phyloP scores from a whole-genome alignment of 2,888 invertebrate species.

The Parasteatoda lunata region DNA sequence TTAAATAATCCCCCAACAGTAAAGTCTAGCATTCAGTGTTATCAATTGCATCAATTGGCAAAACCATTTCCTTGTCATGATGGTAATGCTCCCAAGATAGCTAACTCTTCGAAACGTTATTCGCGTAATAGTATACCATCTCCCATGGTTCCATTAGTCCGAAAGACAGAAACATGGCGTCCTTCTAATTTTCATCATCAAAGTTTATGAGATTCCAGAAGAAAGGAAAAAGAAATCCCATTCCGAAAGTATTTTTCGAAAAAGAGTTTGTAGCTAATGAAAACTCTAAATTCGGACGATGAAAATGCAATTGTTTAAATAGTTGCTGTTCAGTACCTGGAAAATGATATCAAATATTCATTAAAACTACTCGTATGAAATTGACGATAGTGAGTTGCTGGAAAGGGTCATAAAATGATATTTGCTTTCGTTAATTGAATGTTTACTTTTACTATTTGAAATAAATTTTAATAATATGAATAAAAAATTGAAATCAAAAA shows the following conservation, averaged over 20 bases:
- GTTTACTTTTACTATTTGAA: no score
- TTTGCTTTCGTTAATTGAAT: no score
- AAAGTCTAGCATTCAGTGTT: background rate
- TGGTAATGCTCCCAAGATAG: background rate
- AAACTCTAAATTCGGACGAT: background rate
- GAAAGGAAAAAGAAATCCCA: background rate
- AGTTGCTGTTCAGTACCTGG: background rate
- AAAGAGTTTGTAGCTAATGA: background rate
- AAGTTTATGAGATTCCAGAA: background rate
- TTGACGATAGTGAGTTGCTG: no score
- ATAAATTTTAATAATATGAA: no score
- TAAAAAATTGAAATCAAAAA: no score
- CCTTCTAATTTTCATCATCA: conserved; percentile 2
- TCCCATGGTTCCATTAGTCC: background rate
- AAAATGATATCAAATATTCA: no score
- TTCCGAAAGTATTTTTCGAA: background rate
- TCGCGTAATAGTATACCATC: background rate
- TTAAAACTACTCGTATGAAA: no score
- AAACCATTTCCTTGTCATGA: conserved; percentile 21
- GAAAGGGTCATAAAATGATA: no score
- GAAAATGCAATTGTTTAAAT: background rate
- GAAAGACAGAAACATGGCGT: background rate
- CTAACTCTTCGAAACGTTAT: background rate
- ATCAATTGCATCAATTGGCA: conserved; percentile 13
- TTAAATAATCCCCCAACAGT: background rate